These are phyloP conservation scores for Eulemur albifrons DNA, from an alignment of 2,797 vertebrate genomes.

Conservation along the genomic window DNA sequence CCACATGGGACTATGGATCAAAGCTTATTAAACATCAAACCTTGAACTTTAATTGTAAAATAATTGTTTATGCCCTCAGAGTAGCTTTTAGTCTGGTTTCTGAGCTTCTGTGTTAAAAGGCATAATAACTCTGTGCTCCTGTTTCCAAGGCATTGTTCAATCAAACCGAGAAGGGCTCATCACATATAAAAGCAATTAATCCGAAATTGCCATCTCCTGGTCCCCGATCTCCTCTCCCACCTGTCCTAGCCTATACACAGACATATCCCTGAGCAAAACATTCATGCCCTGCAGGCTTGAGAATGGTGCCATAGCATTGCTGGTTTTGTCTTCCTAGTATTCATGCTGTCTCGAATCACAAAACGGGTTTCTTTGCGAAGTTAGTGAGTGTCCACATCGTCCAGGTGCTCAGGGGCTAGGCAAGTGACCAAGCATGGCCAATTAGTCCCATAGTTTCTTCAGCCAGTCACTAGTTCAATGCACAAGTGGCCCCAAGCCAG, in stretches of 20 bases:
- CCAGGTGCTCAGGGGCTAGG: background rate
- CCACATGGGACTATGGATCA: background rate
- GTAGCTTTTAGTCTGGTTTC: background rate
- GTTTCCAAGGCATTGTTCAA: too few species aligned
- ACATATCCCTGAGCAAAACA: too few species aligned
- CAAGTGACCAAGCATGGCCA: background rate
- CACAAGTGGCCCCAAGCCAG: background rate
- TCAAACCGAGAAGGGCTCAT: background rate
- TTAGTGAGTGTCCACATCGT: background rate
- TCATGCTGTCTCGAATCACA: background rate
- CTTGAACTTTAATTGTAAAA: background rate
- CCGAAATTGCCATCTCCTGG: background rate
- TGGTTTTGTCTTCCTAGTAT: too few species aligned
- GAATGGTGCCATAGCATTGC: fast-evolving
- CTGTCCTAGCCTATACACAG: background rate
- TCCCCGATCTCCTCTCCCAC: background rate
- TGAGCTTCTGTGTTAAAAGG: background rate
- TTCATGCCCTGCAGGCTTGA: background rate
- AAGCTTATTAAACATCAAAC: background rate
- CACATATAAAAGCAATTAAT: background rate
- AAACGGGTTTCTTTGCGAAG: background rate
- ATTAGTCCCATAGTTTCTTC: too few species aligned
- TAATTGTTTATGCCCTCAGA: background rate
- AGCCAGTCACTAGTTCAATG: background rate
- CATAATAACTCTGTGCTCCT: background rate